phyloP scores from a whole-genome alignment of 37 sponge, comb jelly and placozoan genomes.

The Diacarnus erythraeanus region DNA sequence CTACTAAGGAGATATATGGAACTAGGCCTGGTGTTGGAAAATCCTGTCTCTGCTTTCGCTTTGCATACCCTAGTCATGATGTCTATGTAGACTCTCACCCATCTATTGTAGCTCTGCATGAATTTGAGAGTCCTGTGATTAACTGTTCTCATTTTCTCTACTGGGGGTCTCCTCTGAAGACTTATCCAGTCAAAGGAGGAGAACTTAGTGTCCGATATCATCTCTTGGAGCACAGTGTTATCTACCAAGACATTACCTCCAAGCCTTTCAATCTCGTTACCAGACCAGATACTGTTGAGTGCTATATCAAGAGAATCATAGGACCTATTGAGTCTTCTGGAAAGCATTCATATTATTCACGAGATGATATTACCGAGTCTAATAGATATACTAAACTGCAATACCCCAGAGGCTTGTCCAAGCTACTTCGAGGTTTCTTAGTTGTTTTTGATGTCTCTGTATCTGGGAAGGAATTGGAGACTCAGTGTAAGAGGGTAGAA shows the following conservation, averaged over 20 bases:
- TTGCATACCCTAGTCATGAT: slow-evolving; percentile 63
- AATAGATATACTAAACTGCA: not conserved
- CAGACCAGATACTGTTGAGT: slow-evolving; percentile 2
- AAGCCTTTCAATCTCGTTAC: slow-evolving; percentile 23
- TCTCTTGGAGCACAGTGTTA: slow-evolving; percentile 67
- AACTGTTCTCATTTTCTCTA: slow-evolving; percentile 55
- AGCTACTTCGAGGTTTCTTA: slow-evolving; percentile 31
- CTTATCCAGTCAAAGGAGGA: not conserved
- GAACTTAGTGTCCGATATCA: slow-evolving; percentile 13
- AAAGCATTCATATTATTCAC: slow-evolving; percentile 49
- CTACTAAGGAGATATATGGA: not conserved
- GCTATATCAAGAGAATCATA: slow-evolving; percentile 35
- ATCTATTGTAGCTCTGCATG: slow-evolving; percentile 58
- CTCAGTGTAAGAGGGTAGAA: slow-evolving; percentile 30
- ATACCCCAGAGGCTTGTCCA: slow-evolving; percentile 34
- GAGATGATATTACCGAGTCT: slow-evolving; percentile 19
- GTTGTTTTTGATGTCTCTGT: slow-evolving; percentile 53
- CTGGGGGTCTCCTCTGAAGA: slow-evolving; percentile 46
- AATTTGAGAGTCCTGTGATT: slow-evolving; percentile 60
- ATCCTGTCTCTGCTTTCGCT: slow-evolving; percentile 72
- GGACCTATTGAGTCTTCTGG: slow-evolving; percentile 40
- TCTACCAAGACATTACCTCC: slow-evolving; percentile 63
- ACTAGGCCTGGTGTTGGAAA: slow-evolving; percentile 59
- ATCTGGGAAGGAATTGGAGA: slow-evolving; percentile 20
- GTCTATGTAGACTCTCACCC: slow-evolving; percentile 49